These are phyloP conservation scores for Periophthalmus modestus DNA, from an alignment of 2,113 vertebrate genomes.

Conservation along the genomic window DNA sequence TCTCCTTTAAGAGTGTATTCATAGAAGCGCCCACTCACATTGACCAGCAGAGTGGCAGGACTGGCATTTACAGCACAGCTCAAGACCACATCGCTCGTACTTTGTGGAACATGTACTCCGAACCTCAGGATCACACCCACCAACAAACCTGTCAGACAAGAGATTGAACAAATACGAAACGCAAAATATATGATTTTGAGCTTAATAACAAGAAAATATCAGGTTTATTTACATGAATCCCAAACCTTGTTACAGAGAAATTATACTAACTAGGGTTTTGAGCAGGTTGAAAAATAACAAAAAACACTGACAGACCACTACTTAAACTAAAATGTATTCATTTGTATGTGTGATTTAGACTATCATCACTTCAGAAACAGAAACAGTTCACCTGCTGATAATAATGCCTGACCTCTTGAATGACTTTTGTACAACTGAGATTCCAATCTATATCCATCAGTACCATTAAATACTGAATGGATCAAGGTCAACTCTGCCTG, in stretches of 20 bases:
- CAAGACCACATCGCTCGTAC: slow-evolving; percentile 83
- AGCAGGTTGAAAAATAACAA: no score
- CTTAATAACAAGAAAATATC: not conserved
- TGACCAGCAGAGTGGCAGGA: slow-evolving; percentile 89
- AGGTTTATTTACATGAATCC: no score
- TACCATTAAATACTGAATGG: not conserved
- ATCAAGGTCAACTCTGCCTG: not conserved
- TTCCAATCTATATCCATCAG: not conserved
- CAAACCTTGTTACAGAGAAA: no score
- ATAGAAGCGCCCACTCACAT: slow-evolving; percentile 92
- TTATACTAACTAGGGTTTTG: no score
- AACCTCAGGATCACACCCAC: slow-evolving; percentile 93
- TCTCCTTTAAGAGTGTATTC: slow-evolving; percentile 95
- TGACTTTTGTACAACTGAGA: not conserved
- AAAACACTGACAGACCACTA: no score
- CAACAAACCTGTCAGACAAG: slow-evolving; percentile 81
- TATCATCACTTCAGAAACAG: no score
- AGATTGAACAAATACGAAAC: not conserved
- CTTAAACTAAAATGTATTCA: no score
- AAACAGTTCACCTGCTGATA: no score
- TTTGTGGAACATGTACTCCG: slow-evolving; percentile 87
- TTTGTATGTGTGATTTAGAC: no score
- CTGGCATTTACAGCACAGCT: slow-evolving; percentile 89
- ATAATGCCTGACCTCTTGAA: no score
- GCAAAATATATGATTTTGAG: not conserved